Percentiles rank a stretch among this genome's conserved stretches.
phyloP scores from a whole-genome alignment of 2,797 vertebrate genomes.

The Dallia pectoralis region DNA sequence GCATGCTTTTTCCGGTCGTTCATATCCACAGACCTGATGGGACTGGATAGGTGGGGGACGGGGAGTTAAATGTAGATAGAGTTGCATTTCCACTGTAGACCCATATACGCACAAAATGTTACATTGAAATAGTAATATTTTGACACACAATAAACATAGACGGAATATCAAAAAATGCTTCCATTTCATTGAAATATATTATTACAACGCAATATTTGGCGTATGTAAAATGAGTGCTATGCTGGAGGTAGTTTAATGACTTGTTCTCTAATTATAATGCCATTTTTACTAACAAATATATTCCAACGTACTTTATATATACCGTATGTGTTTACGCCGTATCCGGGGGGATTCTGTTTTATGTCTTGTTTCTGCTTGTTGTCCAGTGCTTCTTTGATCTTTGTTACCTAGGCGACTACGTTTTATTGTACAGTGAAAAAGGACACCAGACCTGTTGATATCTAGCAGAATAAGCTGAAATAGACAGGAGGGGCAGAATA shows the following conservation, averaged over 20 bases:
- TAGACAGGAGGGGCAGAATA: no score
- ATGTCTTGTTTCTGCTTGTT: not conserved
- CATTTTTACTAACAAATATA: not conserved
- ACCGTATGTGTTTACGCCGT: not conserved
- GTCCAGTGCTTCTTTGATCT: conserved; percentile 16
- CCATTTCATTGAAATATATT: no score
- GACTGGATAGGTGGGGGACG: not conserved
- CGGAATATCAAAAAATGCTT: no score
- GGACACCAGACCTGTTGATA: not conserved
- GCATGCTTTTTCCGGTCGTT: conserved; percentile 18
- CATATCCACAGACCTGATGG: not conserved
- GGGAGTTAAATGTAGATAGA: no score
- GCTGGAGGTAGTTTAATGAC: not conserved
- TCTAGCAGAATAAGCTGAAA: no score
- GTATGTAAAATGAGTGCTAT: no score
- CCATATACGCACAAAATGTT: no score
- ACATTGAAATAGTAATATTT: no score
- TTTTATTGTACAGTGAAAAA: conserved; percentile 7
- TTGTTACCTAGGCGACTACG: conserved; percentile 2
- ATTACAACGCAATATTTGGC: no score
- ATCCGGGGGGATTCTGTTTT: not conserved
- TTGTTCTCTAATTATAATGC: not conserved
- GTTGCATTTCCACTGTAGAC: no score
- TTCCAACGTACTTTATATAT: not conserved
- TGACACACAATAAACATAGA: no score